These are phyloP conservation scores for Burhinus oedicnemus DNA, from an alignment of 2,113 vertebrate genomes.

Conservation along the genomic window DNA sequence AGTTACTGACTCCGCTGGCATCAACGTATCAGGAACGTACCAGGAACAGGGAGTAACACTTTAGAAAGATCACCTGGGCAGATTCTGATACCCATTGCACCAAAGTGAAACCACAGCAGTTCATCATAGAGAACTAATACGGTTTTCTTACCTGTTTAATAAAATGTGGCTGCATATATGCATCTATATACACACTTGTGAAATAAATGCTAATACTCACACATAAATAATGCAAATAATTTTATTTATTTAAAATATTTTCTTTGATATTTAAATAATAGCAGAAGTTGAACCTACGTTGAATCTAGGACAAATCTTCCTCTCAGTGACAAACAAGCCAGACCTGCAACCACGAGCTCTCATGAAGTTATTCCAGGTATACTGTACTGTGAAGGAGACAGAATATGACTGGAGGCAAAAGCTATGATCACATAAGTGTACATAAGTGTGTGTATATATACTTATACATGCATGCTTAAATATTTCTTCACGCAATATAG, in stretches of 20 bases:
- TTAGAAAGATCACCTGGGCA: not conserved
- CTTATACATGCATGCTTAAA: not conserved
- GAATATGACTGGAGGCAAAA: not conserved
- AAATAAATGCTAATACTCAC: constrained; percentile 6
- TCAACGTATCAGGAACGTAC: not conserved
- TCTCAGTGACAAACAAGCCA: not conserved
- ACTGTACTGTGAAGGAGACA: not conserved
- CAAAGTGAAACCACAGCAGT: not conserved
- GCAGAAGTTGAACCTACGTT: not conserved
- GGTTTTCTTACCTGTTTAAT: not conserved
- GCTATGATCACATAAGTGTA: not conserved
- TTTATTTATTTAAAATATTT: not conserved
- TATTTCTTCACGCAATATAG: not conserved
- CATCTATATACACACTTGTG: not conserved
- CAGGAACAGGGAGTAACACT: not conserved
- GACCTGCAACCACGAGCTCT: not conserved
- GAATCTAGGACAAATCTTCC: not conserved
- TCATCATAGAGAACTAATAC: not conserved
- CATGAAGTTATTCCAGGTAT: not conserved
- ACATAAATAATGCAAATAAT: not conserved
- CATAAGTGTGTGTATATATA: not conserved
- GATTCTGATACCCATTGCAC: not conserved
- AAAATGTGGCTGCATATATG: not conserved
- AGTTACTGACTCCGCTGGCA: not conserved
- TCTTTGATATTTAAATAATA: not conserved